Base-by-base conservation (phyloP, 2,888 invertebrate species). In the Agrochola lychnidis region DNA sequence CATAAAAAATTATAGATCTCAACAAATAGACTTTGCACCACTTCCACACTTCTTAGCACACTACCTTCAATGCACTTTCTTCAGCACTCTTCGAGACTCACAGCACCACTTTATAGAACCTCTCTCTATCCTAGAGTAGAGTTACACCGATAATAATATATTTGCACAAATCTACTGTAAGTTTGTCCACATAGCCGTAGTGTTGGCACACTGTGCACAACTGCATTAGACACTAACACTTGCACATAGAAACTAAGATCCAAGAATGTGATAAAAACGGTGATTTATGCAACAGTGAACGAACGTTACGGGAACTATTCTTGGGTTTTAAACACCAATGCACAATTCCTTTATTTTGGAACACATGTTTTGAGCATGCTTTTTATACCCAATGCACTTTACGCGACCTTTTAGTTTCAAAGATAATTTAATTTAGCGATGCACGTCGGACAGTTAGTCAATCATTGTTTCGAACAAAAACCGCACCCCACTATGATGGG, bases 1-100 rank as follows among this genome's bases (percentile, higher is more conserved):
- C 40, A 67, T 36, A 74, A 59, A 10, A 86, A 89, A 93, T 95
- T 95, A 95, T 94, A 94, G 95, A 95, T 95, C 96, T 95, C 95
- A 93, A 90, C 90, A 87, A 90, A 91, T 94, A 95, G 94, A 92
- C 93, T 93, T 88, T 95, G 96, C 96, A 96, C 96, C 85, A 95
- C 95, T 94, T 94, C 90, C 89, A 95, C 95, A 96, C 95, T 94
- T 94, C 93, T 93, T 95, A 95, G 96, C 92, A 95, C 96, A 96
- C 95, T 88, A 93, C 91, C 94, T 95, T 94, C 93, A 90, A 93
- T 94, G 96, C 95, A 95, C 94, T 92, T 83, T 93, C 94, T 95
- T 94, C 92, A 91, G 94, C 94, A 94, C 93, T 93, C 89, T 94
- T 93, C 90, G 89, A 87, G 79, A 94, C 92, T 91, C 90, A 93